Evolutionary conservation across 2,797 vertebrate genomes (phyloP).

Genomic region (Poecile montanus): DNA sequence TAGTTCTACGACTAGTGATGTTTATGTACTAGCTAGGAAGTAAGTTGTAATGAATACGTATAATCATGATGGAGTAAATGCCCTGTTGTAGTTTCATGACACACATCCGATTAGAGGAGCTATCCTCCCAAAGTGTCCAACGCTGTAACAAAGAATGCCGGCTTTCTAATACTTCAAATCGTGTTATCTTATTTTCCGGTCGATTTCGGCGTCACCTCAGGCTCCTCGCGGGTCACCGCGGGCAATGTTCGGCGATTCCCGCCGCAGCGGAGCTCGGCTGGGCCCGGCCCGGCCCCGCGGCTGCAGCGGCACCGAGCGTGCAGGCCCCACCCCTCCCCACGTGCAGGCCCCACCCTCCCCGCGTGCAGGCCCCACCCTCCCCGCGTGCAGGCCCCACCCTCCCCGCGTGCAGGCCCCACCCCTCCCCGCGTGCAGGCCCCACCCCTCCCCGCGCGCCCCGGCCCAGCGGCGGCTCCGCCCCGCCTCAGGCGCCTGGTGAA

Average conservation of each 20-base stretch:
- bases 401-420: too few relatives aligned
- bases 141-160: not conserved
- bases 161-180: not conserved
- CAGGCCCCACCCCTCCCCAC: not conserved
- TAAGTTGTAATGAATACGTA: not conserved
- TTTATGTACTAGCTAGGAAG: not conserved
- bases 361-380: too few relatives aligned
- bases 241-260: rapidly evolving
- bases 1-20: not conserved
- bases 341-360: not conserved
- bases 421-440: not conserved
- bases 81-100: not conserved
- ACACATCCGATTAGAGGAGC: not conserved
- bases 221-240: not conserved
- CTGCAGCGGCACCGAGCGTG: too few relatives aligned
- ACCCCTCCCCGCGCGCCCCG: rapidly evolving
- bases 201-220: not conserved
- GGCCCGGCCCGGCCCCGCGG: rapidly evolving
- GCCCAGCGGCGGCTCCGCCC: too few relatives aligned
- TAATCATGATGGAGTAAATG: not conserved
- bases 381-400: not conserved
- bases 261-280: not conserved
- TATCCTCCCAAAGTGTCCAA: not conserved
- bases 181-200: not conserved
- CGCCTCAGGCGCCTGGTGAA: too few relatives aligned